These are phyloP conservation scores for Glareola pratincola DNA, from an alignment of 2,113 vertebrate species.

Conservation along the genomic window DNA sequence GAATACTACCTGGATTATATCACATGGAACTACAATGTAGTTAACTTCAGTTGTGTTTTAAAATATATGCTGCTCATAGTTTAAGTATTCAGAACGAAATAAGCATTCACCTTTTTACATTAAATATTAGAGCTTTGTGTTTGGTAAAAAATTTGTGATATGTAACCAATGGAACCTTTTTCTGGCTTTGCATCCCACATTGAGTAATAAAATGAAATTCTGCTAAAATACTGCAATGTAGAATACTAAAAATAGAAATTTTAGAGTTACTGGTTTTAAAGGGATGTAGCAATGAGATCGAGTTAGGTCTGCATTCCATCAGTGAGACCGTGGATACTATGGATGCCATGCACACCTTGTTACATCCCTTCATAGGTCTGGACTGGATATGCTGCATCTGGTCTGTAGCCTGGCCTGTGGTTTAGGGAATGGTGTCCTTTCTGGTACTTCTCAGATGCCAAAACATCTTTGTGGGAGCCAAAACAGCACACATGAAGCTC, in stretches of 20 bases:
- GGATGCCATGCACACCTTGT: accelerated
- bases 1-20: neutral
- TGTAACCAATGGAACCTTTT: neutral
- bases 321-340: accelerated
- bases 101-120: neutral
- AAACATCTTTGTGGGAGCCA: neutral
- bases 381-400: neutral
- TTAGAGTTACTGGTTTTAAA: neutral
- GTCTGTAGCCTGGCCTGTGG: neutral
- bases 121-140: neutral
- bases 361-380: accelerated
- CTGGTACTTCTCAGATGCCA: neutral
- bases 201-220: neutral
- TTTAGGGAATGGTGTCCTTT: neutral
- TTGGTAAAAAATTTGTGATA: neutral
- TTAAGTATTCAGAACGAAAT: neutral
- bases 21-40: neutral
- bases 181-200: neutral
- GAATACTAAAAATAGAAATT: neutral
- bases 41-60: neutral
- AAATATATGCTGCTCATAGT: neutral
- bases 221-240: neutral
- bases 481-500: neutral
- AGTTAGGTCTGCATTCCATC: neutral
- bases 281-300: neutral